A percentile compares a stretch with the other conserved stretches of the same genome.
Evolutionary conservation across 2,797 vertebrate genomes (phyloP).

Genomic region (Aeoliscus strigatus): DNA sequence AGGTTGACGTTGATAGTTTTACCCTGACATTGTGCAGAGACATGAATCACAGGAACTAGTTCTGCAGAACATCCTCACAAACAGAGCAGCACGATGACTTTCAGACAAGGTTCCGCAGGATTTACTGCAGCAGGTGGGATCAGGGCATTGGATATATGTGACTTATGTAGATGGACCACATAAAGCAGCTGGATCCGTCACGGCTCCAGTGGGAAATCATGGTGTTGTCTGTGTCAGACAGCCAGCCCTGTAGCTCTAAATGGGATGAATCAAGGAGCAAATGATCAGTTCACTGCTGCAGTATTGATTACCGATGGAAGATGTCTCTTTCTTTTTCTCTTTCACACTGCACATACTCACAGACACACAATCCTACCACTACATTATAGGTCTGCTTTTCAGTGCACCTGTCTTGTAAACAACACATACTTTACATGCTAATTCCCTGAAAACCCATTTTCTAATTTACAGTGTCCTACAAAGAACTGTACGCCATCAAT

Average conservation of each 20-base stretch:
- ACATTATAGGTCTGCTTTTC: too few relatives aligned
- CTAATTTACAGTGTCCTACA: conserved; percentile 29
- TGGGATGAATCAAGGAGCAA: conserved; percentile 66
- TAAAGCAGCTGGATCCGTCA: conserved; percentile 32
- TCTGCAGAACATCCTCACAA: neutral
- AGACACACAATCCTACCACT: too few relatives aligned
- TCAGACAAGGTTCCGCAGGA: conserved; percentile 15
- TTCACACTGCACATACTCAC: too few relatives aligned
- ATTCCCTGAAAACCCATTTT: conserved; percentile 15
- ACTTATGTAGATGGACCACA: conserved; percentile 23
- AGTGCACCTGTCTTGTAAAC: too few relatives aligned
- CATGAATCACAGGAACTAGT: too few relatives aligned
- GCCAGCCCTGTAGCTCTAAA: conserved; percentile 58
- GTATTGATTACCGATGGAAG: conserved; percentile 76
- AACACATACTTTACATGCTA: too few relatives aligned
- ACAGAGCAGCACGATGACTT: conserved; percentile 12
- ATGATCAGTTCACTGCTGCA: conserved; percentile 69
- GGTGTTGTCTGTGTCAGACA: conserved; percentile 61
- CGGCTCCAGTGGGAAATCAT: conserved; percentile 61
- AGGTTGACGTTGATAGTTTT: conserved; percentile 32
- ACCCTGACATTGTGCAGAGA: conserved; percentile 14
- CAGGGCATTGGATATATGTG: too few relatives aligned
- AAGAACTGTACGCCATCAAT: conserved; percentile 49
- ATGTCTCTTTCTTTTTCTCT: conserved; percentile 64
- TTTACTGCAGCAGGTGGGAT: too few relatives aligned